A percentile compares a stretch with the other conserved stretches of the same genome.
phyloP scores from a whole-genome alignment of 2,888 invertebrate genomes.

The Tachina fera region DNA sequence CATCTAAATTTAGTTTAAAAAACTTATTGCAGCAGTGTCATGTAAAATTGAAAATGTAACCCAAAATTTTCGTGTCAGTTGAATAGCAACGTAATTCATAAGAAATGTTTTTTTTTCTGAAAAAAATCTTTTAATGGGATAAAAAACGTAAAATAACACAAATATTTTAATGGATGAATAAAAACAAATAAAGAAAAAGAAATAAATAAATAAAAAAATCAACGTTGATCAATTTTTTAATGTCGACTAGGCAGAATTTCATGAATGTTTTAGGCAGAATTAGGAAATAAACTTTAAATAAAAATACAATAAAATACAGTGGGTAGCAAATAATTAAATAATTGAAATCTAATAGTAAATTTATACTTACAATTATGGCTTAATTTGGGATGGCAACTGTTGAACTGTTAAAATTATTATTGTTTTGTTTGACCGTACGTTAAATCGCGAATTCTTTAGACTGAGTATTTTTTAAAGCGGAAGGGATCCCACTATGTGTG shows the following conservation, averaged over 20 bases:
- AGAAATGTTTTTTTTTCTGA: too few relatives aligned
- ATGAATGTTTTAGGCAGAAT: conserved; percentile 16
- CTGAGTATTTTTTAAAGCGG: too few relatives aligned
- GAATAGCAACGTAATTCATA: conserved; percentile 48
- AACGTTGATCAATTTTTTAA: conserved; percentile 39
- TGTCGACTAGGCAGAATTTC: conserved; percentile 2
- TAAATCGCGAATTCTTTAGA: too few relatives aligned
- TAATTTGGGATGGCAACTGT: too few relatives aligned
- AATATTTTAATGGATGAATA: conserved; percentile 42
- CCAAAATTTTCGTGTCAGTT: conserved; percentile 36
- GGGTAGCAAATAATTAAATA: not conserved
- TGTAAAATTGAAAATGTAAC: conserved; percentile 13
- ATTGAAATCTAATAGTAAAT: too few relatives aligned
- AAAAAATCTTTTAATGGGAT: conserved; percentile 9
- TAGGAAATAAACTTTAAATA: not conserved
- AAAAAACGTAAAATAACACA: conserved; percentile 31
- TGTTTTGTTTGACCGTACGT: too few relatives aligned
- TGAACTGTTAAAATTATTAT: too few relatives aligned
- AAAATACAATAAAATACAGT: conserved; percentile 11
- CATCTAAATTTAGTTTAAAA: conserved; percentile 34
- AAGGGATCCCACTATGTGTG: too few relatives aligned
- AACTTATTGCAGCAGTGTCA: not conserved
- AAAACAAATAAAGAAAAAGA: not conserved
- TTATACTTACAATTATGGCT: too few relatives aligned
- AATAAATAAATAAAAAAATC: not conserved